Base-by-base conservation (phyloP, 1,140 invertebrate genomes). In the Neomicropteryx cornuta region DNA sequence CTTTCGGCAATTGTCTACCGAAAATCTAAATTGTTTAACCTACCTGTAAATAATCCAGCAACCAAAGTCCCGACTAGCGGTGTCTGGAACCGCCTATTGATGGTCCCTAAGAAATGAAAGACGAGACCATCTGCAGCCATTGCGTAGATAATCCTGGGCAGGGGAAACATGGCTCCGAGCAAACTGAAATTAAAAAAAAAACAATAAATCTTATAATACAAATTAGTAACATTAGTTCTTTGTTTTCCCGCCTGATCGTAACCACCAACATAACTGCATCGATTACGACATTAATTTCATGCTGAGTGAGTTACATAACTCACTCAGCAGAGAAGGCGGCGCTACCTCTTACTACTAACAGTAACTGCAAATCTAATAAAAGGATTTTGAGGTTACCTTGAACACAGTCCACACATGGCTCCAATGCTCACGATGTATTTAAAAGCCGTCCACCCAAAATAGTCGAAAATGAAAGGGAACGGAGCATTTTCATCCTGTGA, bases 51-150 rank as follows among this genome's bases (percentile, higher is more conserved):
- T 22, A 81, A 32, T 8, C 87, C 87, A 19, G 83, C 78, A 2
- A 86, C 49, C 18, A 86, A 46, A 3, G 86, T 88, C 1, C 86
- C 87, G 42, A 81, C 66, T 1, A 90, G 50, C 0, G 89, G 89
- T 2, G 88, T 91, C 42, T 86, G 75, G 42, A 81, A 85, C 49
- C 73, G 65, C 1, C 68, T 58, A 60, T 75, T 77, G 4, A 91
- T 70, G 44, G 70, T 72, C 1, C 79, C 76, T 39, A 91, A 68
- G 52, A 75, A 79, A 38, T 73, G 68, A 52, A 89, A 92, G 6
- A 92, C 61, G 1, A 93, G 53, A 13, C 87, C 86, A 60, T 93
- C 88, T 33, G 72, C 73, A 3, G 85, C 80, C 85, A 92, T 92
- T 2, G 88, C 83, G 51, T 89, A 92, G 5, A 93, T 76, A 11